Evolutionary conservation across 64 coral and sea anemone species (phyloP).

Genomic region (Montipora sp.): DNA sequence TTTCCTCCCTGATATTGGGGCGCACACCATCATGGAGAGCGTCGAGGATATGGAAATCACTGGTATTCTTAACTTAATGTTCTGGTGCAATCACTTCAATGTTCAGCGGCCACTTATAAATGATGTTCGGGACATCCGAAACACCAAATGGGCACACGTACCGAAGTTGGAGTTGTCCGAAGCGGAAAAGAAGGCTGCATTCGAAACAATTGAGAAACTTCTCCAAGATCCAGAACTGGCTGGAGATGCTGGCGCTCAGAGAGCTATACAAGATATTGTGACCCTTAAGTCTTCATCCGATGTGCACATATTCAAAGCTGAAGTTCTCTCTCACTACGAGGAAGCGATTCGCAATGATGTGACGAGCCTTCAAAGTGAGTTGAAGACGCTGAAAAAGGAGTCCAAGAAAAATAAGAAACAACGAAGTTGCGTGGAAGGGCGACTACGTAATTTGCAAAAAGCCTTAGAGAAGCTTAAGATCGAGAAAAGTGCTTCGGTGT

Average conservation of each 20-base stretch:
- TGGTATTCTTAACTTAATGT: constrained; percentile 57
- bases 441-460: not conserved
- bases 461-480: not conserved
- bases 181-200: not conserved
- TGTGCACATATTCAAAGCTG: constrained; percentile 18
- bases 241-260: constrained; percentile 7
- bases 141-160: constrained; percentile 34
- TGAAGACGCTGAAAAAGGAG: not conserved
- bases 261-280: not conserved
- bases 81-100: constrained; percentile 61
- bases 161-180: not conserved
- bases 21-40: not conserved
- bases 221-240: constrained; percentile 18
- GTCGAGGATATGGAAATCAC: constrained; percentile 23
- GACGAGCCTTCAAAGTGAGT: not conserved
- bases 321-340: not conserved
- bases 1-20: constrained; percentile 49
- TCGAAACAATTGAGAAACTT: constrained; percentile 33
- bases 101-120: constrained; percentile 5
- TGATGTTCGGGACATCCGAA: constrained; percentile 18
- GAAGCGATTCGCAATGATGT: not conserved
- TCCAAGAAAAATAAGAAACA: constrained; percentile 2
- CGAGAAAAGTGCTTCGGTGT: not conserved
- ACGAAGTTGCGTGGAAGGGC: not conserved
- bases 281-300: not conserved